Evolutionary conservation across 2,888 invertebrate species (phyloP).

Genomic region (Cosmorhoe ocellata): DNA sequence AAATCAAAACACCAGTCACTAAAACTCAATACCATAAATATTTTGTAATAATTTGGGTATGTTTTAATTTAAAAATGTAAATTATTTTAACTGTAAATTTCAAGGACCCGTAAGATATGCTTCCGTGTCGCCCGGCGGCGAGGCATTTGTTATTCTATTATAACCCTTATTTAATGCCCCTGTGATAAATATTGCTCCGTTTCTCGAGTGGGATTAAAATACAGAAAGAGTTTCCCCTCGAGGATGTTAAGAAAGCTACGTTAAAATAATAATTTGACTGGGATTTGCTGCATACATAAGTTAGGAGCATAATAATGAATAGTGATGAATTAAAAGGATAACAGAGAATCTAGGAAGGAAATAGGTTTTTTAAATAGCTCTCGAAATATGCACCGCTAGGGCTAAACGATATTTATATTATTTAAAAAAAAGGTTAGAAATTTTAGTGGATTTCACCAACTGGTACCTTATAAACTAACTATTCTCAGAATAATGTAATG

Average conservation of each 20-base stretch:
- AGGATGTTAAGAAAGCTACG: constrained; percentile 44
- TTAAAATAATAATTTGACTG: constrained; percentile 34
- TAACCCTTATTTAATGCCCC: constrained; percentile 69
- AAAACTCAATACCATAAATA: background rate
- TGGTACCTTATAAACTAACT: too few relatives aligned
- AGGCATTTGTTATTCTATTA: constrained; percentile 68
- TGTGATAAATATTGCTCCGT: constrained; percentile 61
- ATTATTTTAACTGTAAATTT: constrained; percentile 21
- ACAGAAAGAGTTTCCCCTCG: constrained; percentile 55
- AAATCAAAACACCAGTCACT: too few relatives aligned
- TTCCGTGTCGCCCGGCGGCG: constrained; percentile 51
- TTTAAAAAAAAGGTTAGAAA: too few relatives aligned
- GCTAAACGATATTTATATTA: too few relatives aligned
- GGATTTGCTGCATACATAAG: constrained; percentile 29
- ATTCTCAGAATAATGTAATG: too few relatives aligned
- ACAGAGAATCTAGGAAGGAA: background rate
- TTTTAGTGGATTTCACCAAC: too few relatives aligned
- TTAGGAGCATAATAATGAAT: constrained; percentile 22
- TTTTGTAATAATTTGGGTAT: too few relatives aligned
- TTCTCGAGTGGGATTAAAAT: constrained; percentile 58
- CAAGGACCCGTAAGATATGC: constrained; percentile 36
- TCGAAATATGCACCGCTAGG: too few relatives aligned
- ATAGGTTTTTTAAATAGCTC: too few relatives aligned
- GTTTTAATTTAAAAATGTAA: constrained; percentile 6
- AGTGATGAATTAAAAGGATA: constrained; percentile 7